Conservation (phyloP, 2,797 vertebrate species). For the Myotis myotis region DNA sequence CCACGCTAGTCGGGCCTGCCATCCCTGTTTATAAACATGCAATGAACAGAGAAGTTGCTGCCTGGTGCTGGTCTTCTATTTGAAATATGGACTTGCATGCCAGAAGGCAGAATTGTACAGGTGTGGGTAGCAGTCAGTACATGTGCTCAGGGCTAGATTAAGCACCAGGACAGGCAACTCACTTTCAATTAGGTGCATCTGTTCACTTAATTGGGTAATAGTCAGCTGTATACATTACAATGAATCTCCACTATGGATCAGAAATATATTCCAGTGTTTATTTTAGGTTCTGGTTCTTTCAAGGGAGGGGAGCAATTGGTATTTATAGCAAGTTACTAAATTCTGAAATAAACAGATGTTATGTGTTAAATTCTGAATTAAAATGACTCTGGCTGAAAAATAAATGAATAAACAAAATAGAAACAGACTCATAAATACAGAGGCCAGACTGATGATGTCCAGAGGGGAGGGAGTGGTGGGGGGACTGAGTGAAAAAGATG, state of each 20-base stretch:
- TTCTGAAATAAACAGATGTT: constrained; percentile 40
- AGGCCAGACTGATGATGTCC: neutral
- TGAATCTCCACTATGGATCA: neutral
- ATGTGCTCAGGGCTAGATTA: neutral
- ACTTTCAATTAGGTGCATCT: neutral
- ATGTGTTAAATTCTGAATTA: constrained; percentile 39
- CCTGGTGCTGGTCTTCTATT: neutral
- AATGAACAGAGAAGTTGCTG: neutral
- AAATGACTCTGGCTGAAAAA: constrained; percentile 22
- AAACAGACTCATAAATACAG: neutral
- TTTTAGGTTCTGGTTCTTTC: constrained; percentile 36
- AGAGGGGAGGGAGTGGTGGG: neutral
- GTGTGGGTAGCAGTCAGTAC: neutral
- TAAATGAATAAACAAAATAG: neutral
- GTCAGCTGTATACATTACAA: neutral
- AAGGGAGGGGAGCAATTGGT: neutral
- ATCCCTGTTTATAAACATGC: neutral
- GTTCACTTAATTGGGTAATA: neutral
- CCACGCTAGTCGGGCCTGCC: neutral
- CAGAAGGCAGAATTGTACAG: neutral
- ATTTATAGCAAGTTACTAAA: constrained; percentile 44
- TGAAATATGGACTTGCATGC: neutral
- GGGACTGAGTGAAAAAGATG: neutral
- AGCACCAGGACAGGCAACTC: neutral
- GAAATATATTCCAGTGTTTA: neutral